Conservation (phyloP, 2,797 vertebrate species). For the Gymnopithys bicolor region DNA sequence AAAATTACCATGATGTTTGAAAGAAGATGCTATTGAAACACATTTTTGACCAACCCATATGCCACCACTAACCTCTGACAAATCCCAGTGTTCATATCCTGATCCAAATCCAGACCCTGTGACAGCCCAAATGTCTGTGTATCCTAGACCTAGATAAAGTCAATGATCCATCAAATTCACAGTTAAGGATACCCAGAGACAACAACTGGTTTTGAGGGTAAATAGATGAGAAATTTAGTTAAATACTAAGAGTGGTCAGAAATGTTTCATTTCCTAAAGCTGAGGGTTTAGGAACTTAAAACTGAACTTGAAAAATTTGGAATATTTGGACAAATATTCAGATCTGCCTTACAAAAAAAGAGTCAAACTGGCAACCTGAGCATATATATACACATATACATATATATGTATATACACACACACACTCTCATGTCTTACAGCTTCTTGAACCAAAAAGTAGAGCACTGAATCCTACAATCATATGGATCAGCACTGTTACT, state of each 20-base stretch:
- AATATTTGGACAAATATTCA: neutral
- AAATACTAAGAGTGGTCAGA: neutral
- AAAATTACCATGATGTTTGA: neutral
- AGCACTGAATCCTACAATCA: neutral
- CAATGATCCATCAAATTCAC: neutral
- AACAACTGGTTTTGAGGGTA: neutral
- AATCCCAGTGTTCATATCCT: neutral
- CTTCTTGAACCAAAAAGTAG: neutral
- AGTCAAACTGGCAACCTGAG: neutral
- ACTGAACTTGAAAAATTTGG: neutral
- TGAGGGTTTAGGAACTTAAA: neutral
- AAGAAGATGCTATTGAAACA: neutral
- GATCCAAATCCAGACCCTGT: neutral
- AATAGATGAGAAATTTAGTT: neutral
- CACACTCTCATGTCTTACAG: no score
- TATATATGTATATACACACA: rapidly evolving
- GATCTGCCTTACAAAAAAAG: neutral
- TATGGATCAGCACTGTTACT: neutral
- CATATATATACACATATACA: rapidly evolving
- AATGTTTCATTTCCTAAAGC: neutral
- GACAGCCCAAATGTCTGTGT: neutral
- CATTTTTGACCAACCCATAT: neutral
- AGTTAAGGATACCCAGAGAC: neutral
- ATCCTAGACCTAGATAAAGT: neutral
- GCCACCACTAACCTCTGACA: neutral